phyloP scores from a whole-genome alignment of 1,140 invertebrate species.

The Panagrolaimus sp. region DNA sequence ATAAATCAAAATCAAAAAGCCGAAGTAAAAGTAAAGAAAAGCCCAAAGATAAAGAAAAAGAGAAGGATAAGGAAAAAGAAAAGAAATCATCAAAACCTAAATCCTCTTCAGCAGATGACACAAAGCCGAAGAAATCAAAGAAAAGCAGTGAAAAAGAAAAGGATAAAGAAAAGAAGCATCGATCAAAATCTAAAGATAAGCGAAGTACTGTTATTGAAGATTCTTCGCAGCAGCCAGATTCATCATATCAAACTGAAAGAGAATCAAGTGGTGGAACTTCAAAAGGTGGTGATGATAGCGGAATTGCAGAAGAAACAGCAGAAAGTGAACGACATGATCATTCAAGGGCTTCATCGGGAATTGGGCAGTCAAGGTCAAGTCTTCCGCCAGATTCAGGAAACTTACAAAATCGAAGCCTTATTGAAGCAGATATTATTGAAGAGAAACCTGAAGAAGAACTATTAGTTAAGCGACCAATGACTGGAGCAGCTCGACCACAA shows the following conservation, averaged over 20 bases:
- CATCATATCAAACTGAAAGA: constrained; percentile 11
- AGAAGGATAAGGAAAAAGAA: constrained; percentile 14
- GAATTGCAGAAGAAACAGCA: constrained; percentile 41
- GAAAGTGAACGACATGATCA: constrained; percentile 28
- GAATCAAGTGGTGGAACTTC: constrained; percentile 47
- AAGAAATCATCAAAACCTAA: constrained; percentile 10
- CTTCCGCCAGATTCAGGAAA: neutral
- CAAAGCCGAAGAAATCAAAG: constrained; percentile 23
- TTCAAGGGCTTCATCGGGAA: neutral
- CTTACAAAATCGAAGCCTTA: neutral
- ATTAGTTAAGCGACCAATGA: constrained; percentile 14
- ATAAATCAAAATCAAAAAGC: constrained; percentile 12
- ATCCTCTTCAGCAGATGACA: neutral
- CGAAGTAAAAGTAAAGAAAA: constrained; percentile 7
- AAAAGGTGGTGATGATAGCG: constrained; percentile 43
- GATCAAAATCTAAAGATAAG: neutral
- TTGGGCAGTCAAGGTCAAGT: constrained; percentile 14
- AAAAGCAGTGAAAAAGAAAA: constrained; percentile 18
- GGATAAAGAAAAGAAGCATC: constrained; percentile 19
- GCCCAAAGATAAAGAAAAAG: neutral
- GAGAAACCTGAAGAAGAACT: neutral
- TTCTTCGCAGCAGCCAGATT: neutral
- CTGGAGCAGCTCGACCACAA: constrained; percentile 37
- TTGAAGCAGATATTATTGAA: neutral
- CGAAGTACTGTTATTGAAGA: neutral